phyloP scores from a whole-genome alignment of 2,797 vertebrate genomes.

The Enteromius treurensis region DNA sequence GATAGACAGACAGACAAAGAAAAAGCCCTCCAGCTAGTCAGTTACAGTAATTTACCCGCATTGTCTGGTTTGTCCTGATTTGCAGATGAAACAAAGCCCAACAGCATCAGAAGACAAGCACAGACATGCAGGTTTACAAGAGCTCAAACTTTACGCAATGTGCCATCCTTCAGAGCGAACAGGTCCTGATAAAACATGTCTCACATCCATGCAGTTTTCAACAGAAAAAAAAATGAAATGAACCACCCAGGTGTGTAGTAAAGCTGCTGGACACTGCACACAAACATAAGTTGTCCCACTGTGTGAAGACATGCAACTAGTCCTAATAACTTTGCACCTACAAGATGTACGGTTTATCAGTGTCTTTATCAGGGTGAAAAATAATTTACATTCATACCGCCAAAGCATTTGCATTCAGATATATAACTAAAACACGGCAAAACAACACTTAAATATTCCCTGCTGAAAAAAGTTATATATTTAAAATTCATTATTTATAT shows the following conservation, averaged over 20 bases:
- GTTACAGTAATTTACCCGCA: constrained; percentile 46
- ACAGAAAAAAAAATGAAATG: background rate
- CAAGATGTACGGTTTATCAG: background rate
- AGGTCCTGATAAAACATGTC: constrained; percentile 40
- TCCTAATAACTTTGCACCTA: background rate
- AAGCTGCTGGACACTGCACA: background rate
- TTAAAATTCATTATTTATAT: background rate
- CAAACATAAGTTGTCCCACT: background rate
- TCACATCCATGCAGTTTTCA: constrained; percentile 20
- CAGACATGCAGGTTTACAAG: constrained; percentile 30
- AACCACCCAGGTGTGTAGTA: constrained; percentile 12
- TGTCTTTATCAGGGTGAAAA: background rate
- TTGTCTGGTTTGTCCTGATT: constrained; percentile 54
- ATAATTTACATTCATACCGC: background rate
- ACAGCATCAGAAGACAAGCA: constrained; percentile 42
- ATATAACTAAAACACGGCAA: background rate
- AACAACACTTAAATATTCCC: background rate
- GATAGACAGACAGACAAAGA: background rate
- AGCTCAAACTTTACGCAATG: constrained; percentile 30
- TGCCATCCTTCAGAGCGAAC: constrained; percentile 21
- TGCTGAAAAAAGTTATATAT: background rate
- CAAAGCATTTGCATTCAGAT: background rate
- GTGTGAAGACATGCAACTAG: background rate
- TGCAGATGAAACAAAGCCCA: constrained; percentile 21
- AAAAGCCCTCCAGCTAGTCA: constrained; percentile 43